Base-by-base conservation (phyloP, 1,140 invertebrate species). In the Eubasilissa regina region DNA sequence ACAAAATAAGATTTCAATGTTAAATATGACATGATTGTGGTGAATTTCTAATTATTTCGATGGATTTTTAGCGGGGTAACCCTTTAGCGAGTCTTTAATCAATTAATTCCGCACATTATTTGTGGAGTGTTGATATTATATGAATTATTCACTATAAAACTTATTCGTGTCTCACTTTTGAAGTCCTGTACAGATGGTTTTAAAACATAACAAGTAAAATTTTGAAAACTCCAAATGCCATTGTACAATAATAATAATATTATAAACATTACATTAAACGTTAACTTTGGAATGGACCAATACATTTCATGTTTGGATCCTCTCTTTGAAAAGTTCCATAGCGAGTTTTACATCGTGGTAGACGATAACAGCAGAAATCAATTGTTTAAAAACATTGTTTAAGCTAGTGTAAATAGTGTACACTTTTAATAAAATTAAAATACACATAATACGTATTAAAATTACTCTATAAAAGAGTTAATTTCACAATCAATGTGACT, bases 281-380 rank as follows among this genome's bases (percentile, higher is more conserved):
- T 6, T 11, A 70, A 51, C 66, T 70, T 70, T 70, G 66, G 66
- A 70, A 51, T 53, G 45, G 66, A 48, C 51, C 43, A 48, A 68
- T 13, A 51, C 66, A 70, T 70, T 70, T 70, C n/a, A 70, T 70
- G 66, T 47, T 48, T 51, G 11, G 21, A 53, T 70, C 66, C 66
- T 35, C 48, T 70, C 66, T 70, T 70, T 70, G 66, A 70, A 70
- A 70, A 70, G 19, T 17, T 70, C 25, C 13, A 48, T 70, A 12
- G 45, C 12, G 45, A 70, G 47, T 70, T 70, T 70, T 70, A 70
- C 66, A 70, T 70, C 66, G n/a, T 51, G 13, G 15, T 19, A 21
- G 66, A 70, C 35, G 47, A 21, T 44, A 47, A 47, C 48, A 70
- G 21, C 44, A 21, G 58, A 9, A 62, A 62, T 62, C 53, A n/a